phyloP scores from a whole-genome alignment of 2,113 vertebrate genomes.

The Pheucticus melanocephalus region DNA sequence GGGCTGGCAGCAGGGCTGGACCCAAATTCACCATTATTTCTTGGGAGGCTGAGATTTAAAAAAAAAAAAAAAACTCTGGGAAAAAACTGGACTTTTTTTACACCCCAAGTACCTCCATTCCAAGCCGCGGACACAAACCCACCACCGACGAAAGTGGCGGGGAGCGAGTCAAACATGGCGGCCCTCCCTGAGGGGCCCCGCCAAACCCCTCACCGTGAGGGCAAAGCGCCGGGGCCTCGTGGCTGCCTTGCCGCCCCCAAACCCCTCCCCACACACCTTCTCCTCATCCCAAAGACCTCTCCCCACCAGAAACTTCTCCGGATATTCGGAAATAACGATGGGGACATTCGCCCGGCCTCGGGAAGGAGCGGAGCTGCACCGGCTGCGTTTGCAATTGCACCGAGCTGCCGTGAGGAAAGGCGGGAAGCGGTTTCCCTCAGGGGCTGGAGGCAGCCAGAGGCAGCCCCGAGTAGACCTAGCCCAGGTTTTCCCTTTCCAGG shows the following conservation, averaged over 20 bases:
- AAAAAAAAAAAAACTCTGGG: too few relatives aligned
- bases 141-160: accelerated
- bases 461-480: accelerated
- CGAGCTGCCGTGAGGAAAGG: not conserved
- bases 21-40: not conserved
- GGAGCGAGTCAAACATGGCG: accelerated
- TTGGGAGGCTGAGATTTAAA: not conserved
- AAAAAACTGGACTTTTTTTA: not conserved
- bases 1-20: not conserved
- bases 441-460: not conserved
- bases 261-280: not conserved
- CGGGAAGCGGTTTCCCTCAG: not conserved
- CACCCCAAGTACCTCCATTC: not conserved
- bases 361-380: not conserved
- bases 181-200: not conserved
- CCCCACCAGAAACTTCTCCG: not conserved
- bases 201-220: not conserved
- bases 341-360: too few relatives aligned
- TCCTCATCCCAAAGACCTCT: not conserved
- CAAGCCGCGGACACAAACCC: not conserved
- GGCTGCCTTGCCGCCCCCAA: not conserved
- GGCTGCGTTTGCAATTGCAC: not conserved
- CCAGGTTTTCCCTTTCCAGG: not conserved
- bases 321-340: not conserved
- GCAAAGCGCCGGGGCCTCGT: not conserved